These are phyloP conservation scores for Mus pahari DNA, from an alignment of 2,113 vertebrate genomes.

Conservation along the genomic window DNA sequence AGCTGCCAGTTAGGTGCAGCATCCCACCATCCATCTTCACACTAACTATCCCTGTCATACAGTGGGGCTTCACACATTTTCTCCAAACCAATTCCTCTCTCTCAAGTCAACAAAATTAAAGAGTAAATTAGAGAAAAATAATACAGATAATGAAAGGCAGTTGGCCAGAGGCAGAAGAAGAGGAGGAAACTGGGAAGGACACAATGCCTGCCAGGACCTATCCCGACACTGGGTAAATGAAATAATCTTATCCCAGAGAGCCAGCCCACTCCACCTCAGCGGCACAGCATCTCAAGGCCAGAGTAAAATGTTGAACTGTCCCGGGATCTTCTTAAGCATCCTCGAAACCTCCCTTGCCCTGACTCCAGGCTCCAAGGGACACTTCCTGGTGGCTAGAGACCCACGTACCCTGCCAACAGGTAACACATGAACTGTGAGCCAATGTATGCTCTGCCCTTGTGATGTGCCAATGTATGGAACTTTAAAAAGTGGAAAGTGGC, in stretches of 20 bases:
- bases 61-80: neutral
- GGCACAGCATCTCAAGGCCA: no score
- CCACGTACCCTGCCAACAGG: neutral
- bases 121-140: neutral
- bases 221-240: neutral
- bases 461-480: neutral
- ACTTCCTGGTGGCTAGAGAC: neutral
- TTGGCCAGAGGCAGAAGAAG: neutral
- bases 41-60: neutral
- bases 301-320: neutral
- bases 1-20: neutral
- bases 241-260: neutral
- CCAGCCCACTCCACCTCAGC: neutral
- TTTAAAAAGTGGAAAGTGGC: neutral
- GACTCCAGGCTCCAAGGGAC: neutral
- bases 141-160: neutral
- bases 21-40: neutral
- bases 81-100: slow-evolving; percentile 6
- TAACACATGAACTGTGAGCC: neutral
- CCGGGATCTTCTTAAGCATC: neutral
- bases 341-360: neutral
- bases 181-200: neutral
- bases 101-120: slow-evolving; percentile 13
- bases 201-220: neutral
- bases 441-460: neutral